Evolutionary conservation across 2,113 vertebrate genomes (phyloP), one percentile per base, ranked within the genome.

Genomic region (Propithecus coquereli): DNA sequence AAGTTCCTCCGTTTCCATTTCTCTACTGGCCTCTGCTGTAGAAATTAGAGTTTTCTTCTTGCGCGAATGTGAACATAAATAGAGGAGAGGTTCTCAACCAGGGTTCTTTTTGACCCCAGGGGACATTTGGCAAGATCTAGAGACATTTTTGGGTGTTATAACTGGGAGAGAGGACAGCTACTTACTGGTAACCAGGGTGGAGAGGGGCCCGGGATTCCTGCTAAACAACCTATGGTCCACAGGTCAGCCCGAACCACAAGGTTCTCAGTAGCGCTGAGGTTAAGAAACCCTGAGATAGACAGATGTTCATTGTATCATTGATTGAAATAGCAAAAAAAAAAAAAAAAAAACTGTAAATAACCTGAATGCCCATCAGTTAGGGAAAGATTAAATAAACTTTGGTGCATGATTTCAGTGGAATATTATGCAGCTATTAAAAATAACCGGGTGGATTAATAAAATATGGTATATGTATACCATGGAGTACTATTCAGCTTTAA

Each of bases 201-300:
- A 80, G 45, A 47, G 34, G 66, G 37, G 7, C 5, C 37, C 73
- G 34, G 25, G 37, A 9, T 47, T 43, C n/a, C 34, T 68, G 16
- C 65, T 10, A 32, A n/a, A 27, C 0, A 70, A 27, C 9, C 27
- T 34, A 1, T 1, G 27, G 1, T 25, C 40, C 18, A 4, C 14
- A 20, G 90, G 20, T 65, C 47, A 50, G n/a, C 40, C 74, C 2
- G 2, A 12, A 27, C 32, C 30, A 6, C 54, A 25, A 14, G 47
- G 57, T 45, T 52, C 73, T 66, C 20, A 37, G 3, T 27, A 25
- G 27, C 14, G 4, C 23, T 23, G 43, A 59, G 25, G 30, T 79
- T 63, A 40, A 89, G 79, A 92, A n/a, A 23, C 37, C 30, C 45
- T 54, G 79, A 59, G 80, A 61, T 14, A 59, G 27, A 32, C 8